These are phyloP conservation scores for Lanius ludovicianus DNA, from an alignment of 2,113 vertebrate species.

Conservation along the genomic window DNA sequence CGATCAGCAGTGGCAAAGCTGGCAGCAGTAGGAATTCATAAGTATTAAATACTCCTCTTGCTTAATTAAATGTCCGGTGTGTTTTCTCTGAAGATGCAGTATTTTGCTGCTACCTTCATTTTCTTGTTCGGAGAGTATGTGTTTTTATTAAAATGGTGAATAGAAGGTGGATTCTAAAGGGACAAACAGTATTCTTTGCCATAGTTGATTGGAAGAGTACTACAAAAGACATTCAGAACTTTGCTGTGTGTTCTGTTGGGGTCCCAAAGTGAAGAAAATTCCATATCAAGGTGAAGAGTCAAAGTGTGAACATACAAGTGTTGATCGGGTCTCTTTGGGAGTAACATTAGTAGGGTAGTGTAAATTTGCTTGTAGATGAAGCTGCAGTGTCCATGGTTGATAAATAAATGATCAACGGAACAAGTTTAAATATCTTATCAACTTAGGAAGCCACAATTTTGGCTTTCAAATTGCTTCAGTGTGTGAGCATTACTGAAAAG, in stretches of 20 bases:
- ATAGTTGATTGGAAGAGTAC: not conserved
- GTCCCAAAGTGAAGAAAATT: not conserved
- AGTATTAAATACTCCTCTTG: not conserved
- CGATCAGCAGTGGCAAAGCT: not conserved
- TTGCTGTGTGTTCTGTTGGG: rapidly evolving
- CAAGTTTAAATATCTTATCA: not conserved
- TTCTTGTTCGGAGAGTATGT: not conserved
- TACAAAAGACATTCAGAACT: not conserved
- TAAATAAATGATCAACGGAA: not conserved
- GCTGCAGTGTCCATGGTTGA: not conserved
- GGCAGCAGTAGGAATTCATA: not conserved
- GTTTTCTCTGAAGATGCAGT: not conserved
- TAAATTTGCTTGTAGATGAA: not conserved
- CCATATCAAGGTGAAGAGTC: not conserved
- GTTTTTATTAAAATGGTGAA: not conserved
- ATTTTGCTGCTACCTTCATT: not conserved
- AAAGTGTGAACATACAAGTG: not conserved
- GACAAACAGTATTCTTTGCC: not conserved
- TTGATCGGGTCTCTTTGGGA: not conserved
- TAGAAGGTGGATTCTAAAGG: not conserved
- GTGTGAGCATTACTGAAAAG: not conserved
- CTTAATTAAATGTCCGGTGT: not conserved
- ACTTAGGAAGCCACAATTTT: not conserved
- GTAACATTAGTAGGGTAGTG: not conserved
- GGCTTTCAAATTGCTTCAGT: not conserved